Percentiles rank a stretch among this genome's conserved stretches.
Evolutionary conservation across 2,113 vertebrate genomes (phyloP).

Genomic region (Cyanoderma ruficeps): DNA sequence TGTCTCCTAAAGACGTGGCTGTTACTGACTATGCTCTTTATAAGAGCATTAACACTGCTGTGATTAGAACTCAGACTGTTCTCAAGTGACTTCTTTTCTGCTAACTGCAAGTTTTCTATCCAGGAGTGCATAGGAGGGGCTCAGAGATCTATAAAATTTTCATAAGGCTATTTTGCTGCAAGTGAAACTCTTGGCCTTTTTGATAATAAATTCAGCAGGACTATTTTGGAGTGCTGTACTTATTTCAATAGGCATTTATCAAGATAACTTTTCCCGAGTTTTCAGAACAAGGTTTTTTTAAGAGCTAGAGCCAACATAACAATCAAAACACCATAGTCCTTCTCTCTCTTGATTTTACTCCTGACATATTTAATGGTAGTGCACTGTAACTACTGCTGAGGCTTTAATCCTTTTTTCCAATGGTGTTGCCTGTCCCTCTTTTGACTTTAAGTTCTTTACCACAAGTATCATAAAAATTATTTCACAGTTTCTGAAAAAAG

Average conservation of each 20-base stretch:
- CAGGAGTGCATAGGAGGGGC: background rate
- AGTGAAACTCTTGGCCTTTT: background rate
- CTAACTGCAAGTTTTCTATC: background rate
- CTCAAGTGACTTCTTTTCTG: background rate
- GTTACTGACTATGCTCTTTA: background rate
- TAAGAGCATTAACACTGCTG: background rate
- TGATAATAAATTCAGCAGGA: background rate
- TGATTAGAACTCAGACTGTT: background rate
- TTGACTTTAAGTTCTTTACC: background rate
- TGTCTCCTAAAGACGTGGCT: background rate
- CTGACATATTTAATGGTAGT: background rate
- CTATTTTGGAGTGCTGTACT: background rate
- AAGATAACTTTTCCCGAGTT: background rate
- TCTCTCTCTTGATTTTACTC: background rate
- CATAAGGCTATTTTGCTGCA: background rate
- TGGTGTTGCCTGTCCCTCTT: background rate
- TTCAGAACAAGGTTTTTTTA: background rate
- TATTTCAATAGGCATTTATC: background rate
- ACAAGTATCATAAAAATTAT: background rate
- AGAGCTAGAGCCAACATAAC: background rate
- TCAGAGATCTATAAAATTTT: background rate
- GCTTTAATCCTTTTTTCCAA: background rate
- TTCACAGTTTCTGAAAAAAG: conserved; percentile 54
- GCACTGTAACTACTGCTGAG: background rate
- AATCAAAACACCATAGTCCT: background rate